Evolutionary conservation across 2,797 vertebrate species (phyloP), one percentile per base, ranked within the genome.

Genomic region (Xiphorhynchus erythropygius): DNA sequence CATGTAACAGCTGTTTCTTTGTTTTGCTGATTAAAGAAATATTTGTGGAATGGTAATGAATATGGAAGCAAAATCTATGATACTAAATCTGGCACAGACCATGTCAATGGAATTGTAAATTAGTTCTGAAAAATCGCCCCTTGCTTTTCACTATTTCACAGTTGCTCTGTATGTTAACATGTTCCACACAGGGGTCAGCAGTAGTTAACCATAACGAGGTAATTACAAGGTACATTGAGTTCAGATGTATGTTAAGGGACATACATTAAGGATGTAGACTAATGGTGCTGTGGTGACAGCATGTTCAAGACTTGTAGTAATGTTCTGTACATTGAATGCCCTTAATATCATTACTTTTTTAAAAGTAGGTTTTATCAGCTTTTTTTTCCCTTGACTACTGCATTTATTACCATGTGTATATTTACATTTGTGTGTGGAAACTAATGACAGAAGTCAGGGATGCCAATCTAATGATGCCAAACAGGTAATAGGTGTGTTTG

Each of bases 211-310:
- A 60, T 96, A 95, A 96, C 91, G 92, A 97, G 89, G 92, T 96
- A 96, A 96, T 97, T 97, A 95, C 94, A 97, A 96, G 95, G 89
- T 97, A 96, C 94, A 96, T 93, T 96, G 94, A 95, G 79, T 94
- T 94, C 74, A 85, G 91, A 95, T 95, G 80, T 94, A 96, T 94
- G 91, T 95, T 96, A 94, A 95, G 81, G 89, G 79, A 96, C 87
- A 76, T 91, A 91, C 87, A 94, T 92, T 94, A 96, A 86, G 57
- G 84, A 92, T 76, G 47, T 78, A 85, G 76, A 78, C 50, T 93
- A 91, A 96, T 70, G 56, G 75, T 87, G 25, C 39, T 71, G 39
- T 15, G 57, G 88, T 93, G 90, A 90, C 81, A 96, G 78, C 84
- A 86, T 84, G 87, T 85, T 95, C 76, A 84, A 92, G 78, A 33